Percentiles rank a stretch among this genome's conserved stretches.
phyloP scores from a whole-genome alignment of 1,140 invertebrate genomes.

The Metopolophium dirhodum region DNA sequence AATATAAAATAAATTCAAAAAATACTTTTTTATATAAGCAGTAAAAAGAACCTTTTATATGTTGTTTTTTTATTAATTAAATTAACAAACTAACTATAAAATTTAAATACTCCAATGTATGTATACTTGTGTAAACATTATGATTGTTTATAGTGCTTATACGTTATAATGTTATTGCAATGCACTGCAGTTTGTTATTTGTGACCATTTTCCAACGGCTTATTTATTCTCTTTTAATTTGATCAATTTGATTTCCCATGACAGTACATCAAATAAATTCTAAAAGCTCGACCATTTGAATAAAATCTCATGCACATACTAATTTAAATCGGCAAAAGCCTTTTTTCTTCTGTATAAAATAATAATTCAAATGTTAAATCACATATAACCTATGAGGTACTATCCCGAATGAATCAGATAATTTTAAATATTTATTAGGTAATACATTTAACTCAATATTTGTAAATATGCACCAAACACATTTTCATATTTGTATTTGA shows the following conservation, averaged over 20 bases:
- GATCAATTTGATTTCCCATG: neutral
- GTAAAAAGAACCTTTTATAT: neutral
- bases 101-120: neutral
- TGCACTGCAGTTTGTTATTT: neutral
- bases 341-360: neutral
- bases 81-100: neutral
- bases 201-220: neutral
- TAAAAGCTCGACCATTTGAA: neutral
- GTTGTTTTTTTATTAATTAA: neutral
- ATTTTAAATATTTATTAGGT: neutral
- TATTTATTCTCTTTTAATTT: conserved; percentile 3
- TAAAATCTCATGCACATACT: neutral
- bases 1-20: neutral
- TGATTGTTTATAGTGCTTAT: neutral
- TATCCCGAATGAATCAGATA: neutral
- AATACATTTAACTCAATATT: neutral
- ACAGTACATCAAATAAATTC: neutral
- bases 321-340: neutral
- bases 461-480: neutral
- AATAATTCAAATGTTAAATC: neutral
- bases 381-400: neutral
- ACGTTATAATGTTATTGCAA: neutral
- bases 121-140: neutral
- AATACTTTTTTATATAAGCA: neutral
- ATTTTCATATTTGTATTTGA: neutral